Evolutionary conservation across 2,888 invertebrate genomes (phyloP).

Genomic region (Neoscelio sp.): DNA sequence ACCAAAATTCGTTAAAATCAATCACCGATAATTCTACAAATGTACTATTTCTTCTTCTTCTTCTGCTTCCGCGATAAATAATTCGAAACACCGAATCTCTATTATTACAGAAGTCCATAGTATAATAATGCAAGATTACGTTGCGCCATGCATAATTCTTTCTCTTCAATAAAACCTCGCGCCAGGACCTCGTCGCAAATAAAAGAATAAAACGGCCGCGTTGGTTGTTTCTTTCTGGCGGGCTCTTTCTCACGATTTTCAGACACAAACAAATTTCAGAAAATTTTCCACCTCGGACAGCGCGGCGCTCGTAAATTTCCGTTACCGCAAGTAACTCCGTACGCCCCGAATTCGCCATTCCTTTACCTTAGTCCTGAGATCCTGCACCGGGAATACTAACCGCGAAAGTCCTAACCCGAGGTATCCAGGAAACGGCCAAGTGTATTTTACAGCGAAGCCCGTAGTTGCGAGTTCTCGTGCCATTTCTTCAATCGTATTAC

Average conservation of each 20-base stretch:
- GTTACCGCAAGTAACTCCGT: slow-evolving; percentile 56
- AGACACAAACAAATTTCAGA: slow-evolving; percentile 60
- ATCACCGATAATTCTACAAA: slow-evolving; percentile 1
- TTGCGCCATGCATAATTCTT: slow-evolving; percentile 7
- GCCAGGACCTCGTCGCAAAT: slow-evolving; percentile 5
- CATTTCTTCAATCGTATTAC: slow-evolving; percentile 55
- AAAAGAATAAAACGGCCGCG: not conserved
- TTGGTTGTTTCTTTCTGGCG: slow-evolving; percentile 30
- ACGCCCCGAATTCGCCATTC: slow-evolving; percentile 49
- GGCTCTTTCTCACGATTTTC: slow-evolving; percentile 56
- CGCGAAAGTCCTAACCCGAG: slow-evolving; percentile 46
- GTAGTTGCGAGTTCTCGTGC: slow-evolving; percentile 32
- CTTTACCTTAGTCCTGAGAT: slow-evolving; percentile 37
- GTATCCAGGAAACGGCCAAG: slow-evolving; percentile 24
- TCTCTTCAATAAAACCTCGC: slow-evolving; percentile 26
- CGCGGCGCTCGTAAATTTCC: slow-evolving; percentile 60
- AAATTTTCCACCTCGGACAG: slow-evolving; percentile 60
- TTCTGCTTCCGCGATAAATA: slow-evolving; percentile 1
- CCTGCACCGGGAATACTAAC: slow-evolving; percentile 55
- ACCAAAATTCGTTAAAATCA: too few species aligned
- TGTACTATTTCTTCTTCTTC: too few species aligned
- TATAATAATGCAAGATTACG: slow-evolving; percentile 34
- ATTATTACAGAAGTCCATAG: slow-evolving; percentile 23
- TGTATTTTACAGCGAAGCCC: slow-evolving; percentile 53
- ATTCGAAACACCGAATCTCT: slow-evolving; percentile 14